phyloP scores from a whole-genome alignment of 2,888 invertebrate genomes.

The Acheta domesticus region DNA sequence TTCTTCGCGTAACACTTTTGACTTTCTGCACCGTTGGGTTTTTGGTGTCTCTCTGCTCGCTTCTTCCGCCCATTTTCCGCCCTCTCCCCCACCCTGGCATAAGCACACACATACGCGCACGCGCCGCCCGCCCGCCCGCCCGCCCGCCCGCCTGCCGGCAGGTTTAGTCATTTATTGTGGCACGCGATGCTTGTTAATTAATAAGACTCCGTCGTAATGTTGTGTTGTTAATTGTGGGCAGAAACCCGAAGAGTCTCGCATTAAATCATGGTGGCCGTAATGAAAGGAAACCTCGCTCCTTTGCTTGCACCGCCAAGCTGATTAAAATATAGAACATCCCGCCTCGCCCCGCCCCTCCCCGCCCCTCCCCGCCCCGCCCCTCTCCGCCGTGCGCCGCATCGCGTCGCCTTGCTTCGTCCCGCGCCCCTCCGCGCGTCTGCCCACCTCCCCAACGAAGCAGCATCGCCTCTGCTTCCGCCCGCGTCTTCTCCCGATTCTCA shows the following conservation, averaged over 20 bases:
- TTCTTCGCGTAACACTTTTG: no score
- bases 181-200: slow-evolving; percentile 23
- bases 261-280: neutral
- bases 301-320: neutral
- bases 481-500: neutral
- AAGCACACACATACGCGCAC: neutral
- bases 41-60: no score
- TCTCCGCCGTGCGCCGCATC: no score
- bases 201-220: slow-evolving; percentile 19
- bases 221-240: neutral
- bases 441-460: no score
- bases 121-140: no score
- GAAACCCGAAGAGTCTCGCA: slow-evolving; percentile 18
- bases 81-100: no score
- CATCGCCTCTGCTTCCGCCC: no score
- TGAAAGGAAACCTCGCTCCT: slow-evolving; percentile 19
- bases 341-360: neutral
- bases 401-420: no score
- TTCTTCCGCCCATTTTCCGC: no score
- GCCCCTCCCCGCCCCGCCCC: neutral
- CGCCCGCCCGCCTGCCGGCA: neutral
- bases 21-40: no score
- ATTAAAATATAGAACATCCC: slow-evolving; percentile 2
- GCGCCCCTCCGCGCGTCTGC: neutral
- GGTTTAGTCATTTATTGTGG: slow-evolving; percentile 1